phyloP scores from a whole-genome alignment of 1,140 invertebrate species.

The Drosophila truncata region DNA sequence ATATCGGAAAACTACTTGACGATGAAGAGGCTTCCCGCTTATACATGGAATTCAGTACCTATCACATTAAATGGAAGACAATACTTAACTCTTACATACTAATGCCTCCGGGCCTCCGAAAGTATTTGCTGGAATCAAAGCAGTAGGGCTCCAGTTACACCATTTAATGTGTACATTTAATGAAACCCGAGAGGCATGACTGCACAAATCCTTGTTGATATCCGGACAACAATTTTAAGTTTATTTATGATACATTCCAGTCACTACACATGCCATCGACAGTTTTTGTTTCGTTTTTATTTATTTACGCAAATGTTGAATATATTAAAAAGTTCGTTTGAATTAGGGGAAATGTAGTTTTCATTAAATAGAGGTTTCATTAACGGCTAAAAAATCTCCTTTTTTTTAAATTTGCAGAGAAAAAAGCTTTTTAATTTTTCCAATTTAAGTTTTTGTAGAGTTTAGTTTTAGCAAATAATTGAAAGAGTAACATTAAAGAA shows the following conservation, averaged over 20 bases:
- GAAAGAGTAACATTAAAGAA: too few species aligned
- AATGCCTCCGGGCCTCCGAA: slow-evolving; percentile 27
- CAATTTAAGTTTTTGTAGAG: too few species aligned
- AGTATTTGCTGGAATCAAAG: slow-evolving; percentile 19
- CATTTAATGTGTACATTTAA: not conserved
- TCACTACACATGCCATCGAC: slow-evolving; percentile 1
- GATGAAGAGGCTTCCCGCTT: slow-evolving; percentile 25
- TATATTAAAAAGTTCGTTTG: slow-evolving; percentile 1
- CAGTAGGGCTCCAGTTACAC: not conserved
- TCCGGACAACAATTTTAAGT: not conserved
- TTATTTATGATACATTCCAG: slow-evolving; percentile 17
- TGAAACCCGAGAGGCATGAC: not conserved
- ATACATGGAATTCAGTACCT: slow-evolving; percentile 31
- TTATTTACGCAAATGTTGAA: slow-evolving; percentile 19
- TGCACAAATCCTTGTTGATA: slow-evolving; percentile 1
- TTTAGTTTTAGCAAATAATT: too few species aligned
- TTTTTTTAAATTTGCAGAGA: too few species aligned
- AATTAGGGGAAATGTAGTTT: not conserved
- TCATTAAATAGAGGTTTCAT: not conserved
- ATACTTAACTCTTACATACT: slow-evolving; percentile 32
- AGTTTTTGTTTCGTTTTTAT: slow-evolving; percentile 1
- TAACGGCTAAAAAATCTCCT: too few species aligned
- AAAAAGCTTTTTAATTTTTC: too few species aligned
- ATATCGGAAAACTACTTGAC: slow-evolving; percentile 14
- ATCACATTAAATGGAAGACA: slow-evolving; percentile 48